phyloP scores from a whole-genome alignment of 2,797 vertebrate genomes.

The Phylloscopus collybita region DNA sequence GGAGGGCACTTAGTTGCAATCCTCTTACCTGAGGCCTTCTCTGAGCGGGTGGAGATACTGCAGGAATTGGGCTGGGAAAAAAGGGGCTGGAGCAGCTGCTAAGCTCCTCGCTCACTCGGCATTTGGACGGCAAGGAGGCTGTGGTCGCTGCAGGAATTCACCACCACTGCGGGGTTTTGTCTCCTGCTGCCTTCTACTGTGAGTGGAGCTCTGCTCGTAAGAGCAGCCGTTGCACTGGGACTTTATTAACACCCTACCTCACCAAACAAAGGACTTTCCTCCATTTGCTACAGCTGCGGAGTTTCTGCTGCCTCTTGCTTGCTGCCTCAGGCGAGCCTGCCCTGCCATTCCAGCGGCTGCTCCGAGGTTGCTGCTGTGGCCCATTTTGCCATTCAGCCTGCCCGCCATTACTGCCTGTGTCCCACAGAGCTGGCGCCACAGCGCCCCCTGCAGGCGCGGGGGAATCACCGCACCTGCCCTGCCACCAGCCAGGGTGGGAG shows the following conservation, averaged over 20 bases:
- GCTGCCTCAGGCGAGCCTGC: rapidly evolving
- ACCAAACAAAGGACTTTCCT: neutral
- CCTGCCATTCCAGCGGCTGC: neutral
- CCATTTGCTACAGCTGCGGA: too few relatives aligned
- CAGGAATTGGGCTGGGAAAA: rapidly evolving
- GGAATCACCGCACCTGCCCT: rapidly evolving
- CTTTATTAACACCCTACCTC: neutral
- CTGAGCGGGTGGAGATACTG: neutral
- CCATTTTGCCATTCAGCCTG: rapidly evolving
- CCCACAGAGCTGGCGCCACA: rapidly evolving
- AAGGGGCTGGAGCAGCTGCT: neutral
- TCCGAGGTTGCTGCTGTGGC: too few relatives aligned
- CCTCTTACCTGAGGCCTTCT: neutral
- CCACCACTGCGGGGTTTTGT: rapidly evolving
- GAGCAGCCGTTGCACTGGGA: too few relatives aligned
- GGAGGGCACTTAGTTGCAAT: neutral
- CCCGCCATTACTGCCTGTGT: rapidly evolving
- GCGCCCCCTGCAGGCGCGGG: neutral
- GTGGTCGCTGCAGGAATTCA: neutral
- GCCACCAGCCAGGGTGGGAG: neutral
- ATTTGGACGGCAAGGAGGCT: neutral
- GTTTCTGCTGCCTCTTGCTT: neutral
- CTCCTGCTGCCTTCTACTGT: neutral
- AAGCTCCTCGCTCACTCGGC: rapidly evolving
- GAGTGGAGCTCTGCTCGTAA: rapidly evolving